phyloP scores from a whole-genome alignment of 2,888 invertebrate genomes.

The Caradrina kadenii region DNA sequence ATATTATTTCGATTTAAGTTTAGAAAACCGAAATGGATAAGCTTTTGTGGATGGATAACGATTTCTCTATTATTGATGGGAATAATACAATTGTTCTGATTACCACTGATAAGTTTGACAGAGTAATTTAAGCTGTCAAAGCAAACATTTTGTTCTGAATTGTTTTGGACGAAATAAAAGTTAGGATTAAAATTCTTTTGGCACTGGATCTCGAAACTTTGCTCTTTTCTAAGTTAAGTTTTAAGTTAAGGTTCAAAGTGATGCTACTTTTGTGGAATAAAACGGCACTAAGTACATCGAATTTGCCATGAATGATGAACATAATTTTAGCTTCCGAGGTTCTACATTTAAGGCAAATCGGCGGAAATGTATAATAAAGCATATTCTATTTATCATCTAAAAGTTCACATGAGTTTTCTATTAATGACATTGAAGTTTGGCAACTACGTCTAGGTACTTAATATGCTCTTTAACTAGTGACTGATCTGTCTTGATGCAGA shows the following conservation, averaged over 20 bases:
- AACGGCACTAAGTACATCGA: constrained; percentile 25
- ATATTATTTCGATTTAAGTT: constrained; percentile 50
- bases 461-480: background rate
- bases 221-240: constrained; percentile 11
- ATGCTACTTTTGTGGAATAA: constrained; percentile 21
- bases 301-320: constrained; percentile 34
- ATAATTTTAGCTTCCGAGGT: constrained; percentile 14
- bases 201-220: constrained; percentile 7
- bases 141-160: constrained; percentile 8
- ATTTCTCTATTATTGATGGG: constrained; percentile 18
- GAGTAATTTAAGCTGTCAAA: background rate
- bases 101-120: background rate
- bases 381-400: too few species aligned
- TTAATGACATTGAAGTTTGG: background rate
- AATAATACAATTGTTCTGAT: background rate
- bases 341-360: constrained; percentile 12
- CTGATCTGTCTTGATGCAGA: background rate
- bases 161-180: constrained; percentile 20
- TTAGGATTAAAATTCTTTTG: constrained; percentile 23
- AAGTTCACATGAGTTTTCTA: too few species aligned
- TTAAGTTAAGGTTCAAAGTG: constrained; percentile 23
- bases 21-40: constrained; percentile 35
- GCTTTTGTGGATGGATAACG: constrained; percentile 11
- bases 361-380: background rate
- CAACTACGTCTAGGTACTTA: background rate